Evolutionary conservation across 2,113 vertebrate genomes (phyloP).

Genomic region (Rattus rattus): DNA sequence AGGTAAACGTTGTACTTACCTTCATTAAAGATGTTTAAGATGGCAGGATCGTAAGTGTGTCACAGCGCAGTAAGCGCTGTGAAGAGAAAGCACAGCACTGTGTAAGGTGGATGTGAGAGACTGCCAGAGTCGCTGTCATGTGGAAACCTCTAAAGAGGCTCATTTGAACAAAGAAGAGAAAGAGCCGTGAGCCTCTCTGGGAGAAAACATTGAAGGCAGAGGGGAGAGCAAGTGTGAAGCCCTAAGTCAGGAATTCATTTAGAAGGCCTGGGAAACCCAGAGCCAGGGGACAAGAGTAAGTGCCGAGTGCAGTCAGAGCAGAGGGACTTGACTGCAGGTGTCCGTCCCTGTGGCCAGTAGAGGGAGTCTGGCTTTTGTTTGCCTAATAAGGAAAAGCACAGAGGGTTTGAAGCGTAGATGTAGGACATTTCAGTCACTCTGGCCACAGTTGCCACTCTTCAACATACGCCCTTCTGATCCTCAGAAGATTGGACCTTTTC

Average conservation of each 20-base stretch:
- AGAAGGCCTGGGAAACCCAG: neutral
- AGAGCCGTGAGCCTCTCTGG: neutral
- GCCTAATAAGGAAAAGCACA: neutral
- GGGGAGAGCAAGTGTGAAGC: neutral
- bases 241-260: neutral
- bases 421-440: neutral
- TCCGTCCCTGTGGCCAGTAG: neutral
- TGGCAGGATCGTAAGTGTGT: neutral
- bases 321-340: neutral
- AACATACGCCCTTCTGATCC: neutral
- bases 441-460: neutral
- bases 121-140: neutral
- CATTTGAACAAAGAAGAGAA: neutral
- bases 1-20: neutral
- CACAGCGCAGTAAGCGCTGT: neutral
- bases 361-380: constrained; percentile 9
- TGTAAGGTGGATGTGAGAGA: neutral
- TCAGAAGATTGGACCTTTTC: neutral
- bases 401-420: neutral
- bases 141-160: neutral
- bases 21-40: neutral
- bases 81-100: neutral
- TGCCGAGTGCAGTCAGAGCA: neutral
- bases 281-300: neutral
- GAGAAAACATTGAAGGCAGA: neutral